phyloP scores from a whole-genome alignment of 64 coral and sea anemone genomes.

The Montipora efflorescens region DNA sequence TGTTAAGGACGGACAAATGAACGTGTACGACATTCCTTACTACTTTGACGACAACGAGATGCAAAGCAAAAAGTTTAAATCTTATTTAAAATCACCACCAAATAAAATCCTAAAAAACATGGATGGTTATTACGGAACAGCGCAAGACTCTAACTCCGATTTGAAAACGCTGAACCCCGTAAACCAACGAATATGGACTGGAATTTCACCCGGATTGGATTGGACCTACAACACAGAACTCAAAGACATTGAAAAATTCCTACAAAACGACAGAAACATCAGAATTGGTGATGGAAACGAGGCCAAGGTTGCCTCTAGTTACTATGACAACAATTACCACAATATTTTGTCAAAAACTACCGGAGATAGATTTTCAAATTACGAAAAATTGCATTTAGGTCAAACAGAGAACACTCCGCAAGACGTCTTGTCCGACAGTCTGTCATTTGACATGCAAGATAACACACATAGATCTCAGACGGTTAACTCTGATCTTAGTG shows the following conservation, averaged over 20 bases:
- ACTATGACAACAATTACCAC: slow-evolving; percentile 12
- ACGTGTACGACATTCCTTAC: slow-evolving; percentile 17
- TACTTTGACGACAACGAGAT: not conserved
- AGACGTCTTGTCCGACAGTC: not conserved
- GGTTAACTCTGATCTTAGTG: not conserved
- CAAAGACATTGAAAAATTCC: not conserved
- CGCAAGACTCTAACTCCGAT: not conserved
- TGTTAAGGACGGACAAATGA: not conserved
- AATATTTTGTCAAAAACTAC: not conserved
- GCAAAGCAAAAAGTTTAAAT: not conserved
- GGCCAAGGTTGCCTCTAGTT: not conserved
- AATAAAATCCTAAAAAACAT: not conserved
- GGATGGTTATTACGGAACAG: not conserved
- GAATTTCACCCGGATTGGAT: not conserved
- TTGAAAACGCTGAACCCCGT: not conserved
- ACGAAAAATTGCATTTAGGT: slow-evolving; percentile 2
- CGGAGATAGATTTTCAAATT: not conserved
- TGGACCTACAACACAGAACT: not conserved
- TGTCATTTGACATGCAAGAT: not conserved
- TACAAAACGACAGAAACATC: not conserved
- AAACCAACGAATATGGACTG: not conserved
- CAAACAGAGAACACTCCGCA: not conserved
- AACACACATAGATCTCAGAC: not conserved
- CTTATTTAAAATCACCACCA: not conserved
- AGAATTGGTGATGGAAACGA: not conserved